Evolutionary conservation across 92 coral and sea anemone species (phyloP).

Genomic region (Desmophyllum pertusum): DNA sequence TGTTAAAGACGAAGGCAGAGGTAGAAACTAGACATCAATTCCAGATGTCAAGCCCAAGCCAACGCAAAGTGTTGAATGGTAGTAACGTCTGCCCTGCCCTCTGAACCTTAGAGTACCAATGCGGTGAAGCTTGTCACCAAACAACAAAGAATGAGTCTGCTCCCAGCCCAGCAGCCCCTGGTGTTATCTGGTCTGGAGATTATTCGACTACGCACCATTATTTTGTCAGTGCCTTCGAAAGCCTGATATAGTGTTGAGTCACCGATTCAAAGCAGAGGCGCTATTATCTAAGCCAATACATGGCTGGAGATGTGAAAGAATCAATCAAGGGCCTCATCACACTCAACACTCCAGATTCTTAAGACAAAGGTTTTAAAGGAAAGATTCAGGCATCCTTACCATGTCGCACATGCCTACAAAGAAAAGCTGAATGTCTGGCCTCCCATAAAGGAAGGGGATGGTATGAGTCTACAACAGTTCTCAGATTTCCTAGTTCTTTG

Average conservation of each 20-base stretch:
- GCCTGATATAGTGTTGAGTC: conserved; percentile 43
- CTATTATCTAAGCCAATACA: conserved; percentile 45
- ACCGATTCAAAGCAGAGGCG: conserved; percentile 41
- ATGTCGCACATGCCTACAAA: conserved; percentile 51
- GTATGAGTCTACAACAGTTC: conserved; percentile 29
- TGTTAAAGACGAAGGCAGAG: too few species aligned
- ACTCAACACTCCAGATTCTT: conserved; percentile 52
- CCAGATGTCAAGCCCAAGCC: too few species aligned
- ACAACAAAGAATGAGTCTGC: too few species aligned
- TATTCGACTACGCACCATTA: too few species aligned
- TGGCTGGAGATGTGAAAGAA: conserved; percentile 55
- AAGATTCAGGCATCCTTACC: conserved; percentile 59
- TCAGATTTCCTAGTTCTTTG: conserved; percentile 45
- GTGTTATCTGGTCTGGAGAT: too few species aligned
- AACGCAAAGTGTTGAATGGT: too few species aligned
- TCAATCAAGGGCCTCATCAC: conserved; percentile 49
- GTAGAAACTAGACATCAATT: too few species aligned
- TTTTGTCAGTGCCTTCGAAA: conserved; percentile 45
- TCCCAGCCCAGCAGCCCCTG: too few species aligned
- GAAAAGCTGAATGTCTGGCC: conserved; percentile 43
- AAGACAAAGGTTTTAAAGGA: conserved; percentile 43
- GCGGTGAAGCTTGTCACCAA: too few species aligned
- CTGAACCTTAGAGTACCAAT: too few species aligned
- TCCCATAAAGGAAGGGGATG: conserved; percentile 35
- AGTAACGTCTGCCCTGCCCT: too few species aligned